phyloP scores from a whole-genome alignment of 2,797 vertebrate genomes.

The Borostomias antarcticus region DNA sequence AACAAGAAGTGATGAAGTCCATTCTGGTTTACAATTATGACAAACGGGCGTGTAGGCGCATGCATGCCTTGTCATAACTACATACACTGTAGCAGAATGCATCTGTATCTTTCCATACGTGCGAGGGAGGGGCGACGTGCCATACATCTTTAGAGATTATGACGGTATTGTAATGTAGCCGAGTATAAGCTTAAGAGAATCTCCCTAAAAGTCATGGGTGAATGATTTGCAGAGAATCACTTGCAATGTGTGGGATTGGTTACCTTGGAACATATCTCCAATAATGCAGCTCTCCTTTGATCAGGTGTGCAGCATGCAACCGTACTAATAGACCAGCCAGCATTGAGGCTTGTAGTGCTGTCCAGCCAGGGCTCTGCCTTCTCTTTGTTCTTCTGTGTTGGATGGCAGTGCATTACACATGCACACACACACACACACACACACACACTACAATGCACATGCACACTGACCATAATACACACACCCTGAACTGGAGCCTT shows the following conservation, averaged over 20 bases:
- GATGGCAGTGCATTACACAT: background rate
- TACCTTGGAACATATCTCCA: background rate
- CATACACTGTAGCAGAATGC: background rate
- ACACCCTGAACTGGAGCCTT: no score
- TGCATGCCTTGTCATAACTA: background rate
- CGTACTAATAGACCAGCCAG: background rate
- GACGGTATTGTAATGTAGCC: no score
- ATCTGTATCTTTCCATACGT: background rate
- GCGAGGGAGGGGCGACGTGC: background rate
- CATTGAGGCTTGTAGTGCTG: no score
- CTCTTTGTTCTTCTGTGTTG: background rate
- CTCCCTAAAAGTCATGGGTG: no score
- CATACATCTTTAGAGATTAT: background rate
- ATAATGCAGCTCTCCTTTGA: background rate
- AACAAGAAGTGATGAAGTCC: background rate
- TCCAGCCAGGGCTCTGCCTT: background rate
- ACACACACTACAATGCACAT: background rate
- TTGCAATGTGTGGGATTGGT: background rate
- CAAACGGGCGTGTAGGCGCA: background rate
- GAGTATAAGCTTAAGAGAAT: no score
- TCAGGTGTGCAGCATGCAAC: background rate
- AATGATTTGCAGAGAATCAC: background rate
- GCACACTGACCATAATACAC: no score
- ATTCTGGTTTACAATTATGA: background rate
- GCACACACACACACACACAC: conserved; percentile 29